phyloP scores from a whole-genome alignment of 1,140 invertebrate species.

The Dendroctonus valens region DNA sequence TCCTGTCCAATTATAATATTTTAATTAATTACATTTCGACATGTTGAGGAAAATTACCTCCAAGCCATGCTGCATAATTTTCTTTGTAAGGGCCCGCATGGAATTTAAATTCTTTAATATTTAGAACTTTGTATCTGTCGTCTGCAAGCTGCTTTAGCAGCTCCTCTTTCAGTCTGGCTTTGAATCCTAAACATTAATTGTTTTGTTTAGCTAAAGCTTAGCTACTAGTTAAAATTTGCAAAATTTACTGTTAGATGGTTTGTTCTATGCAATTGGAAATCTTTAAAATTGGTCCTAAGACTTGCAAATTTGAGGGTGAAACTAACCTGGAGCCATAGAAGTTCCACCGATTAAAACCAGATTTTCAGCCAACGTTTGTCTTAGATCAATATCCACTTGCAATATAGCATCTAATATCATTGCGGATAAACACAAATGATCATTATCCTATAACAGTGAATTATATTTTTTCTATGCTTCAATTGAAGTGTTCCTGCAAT shows the following conservation, averaged over 20 bases:
- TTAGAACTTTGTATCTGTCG: slow-evolving; percentile 64
- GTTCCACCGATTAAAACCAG: slow-evolving; percentile 85
- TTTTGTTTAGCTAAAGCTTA: too few species aligned
- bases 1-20: slow-evolving; percentile 52
- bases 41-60: slow-evolving; percentile 56
- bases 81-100: slow-evolving; percentile 75
- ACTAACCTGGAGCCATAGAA: slow-evolving; percentile 64
- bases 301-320: background rate
- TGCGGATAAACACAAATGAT: slow-evolving; percentile 79
- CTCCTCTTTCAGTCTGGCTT: slow-evolving; percentile 71
- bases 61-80: slow-evolving; percentile 84
- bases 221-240: too few species aligned
- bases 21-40: background rate
- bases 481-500: too few species aligned
- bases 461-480: background rate
- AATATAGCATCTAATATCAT: slow-evolving; percentile 79
- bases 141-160: slow-evolving; percentile 65
- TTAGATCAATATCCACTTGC: slow-evolving; percentile 72
- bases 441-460: slow-evolving; percentile 60
- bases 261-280: too few species aligned
- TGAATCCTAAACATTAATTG: slow-evolving; percentile 56
- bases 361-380: slow-evolving; percentile 72
- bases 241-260: too few species aligned
- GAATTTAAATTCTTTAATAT: slow-evolving; percentile 71
- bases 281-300: background rate